These are phyloP conservation scores for Drosophila gunungcola DNA, from an alignment of 1,140 invertebrate species.

Conservation along the genomic window DNA sequence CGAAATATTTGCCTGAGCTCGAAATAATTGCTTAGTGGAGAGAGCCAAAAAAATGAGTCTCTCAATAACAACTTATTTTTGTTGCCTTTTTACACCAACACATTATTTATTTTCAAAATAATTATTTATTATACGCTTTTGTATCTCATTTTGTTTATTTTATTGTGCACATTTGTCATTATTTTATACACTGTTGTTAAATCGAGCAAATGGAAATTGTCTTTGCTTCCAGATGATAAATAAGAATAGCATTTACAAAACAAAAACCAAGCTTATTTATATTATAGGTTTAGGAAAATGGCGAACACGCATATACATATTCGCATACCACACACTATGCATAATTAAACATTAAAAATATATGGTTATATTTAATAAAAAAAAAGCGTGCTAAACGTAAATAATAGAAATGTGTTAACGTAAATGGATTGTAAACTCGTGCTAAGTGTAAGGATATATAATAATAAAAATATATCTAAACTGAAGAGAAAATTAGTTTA, in stretches of 20 bases:
- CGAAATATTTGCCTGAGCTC: conserved; percentile 17
- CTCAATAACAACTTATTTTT: conserved; percentile 17
- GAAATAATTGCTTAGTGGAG: conserved; percentile 14
- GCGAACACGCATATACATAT: conserved; percentile 19
- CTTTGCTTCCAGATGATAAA: conserved; percentile 56
- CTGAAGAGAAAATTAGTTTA: background rate
- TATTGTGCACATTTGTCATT: conserved; percentile 22
- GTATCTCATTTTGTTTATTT: conserved; percentile 46
- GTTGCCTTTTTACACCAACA: conserved; percentile 30
- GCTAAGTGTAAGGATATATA: conserved; percentile 40
- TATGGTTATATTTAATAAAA: conserved; percentile 33
- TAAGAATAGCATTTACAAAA: conserved; percentile 57
- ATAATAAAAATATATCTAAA: conserved; percentile 47
- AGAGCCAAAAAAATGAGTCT: background rate
- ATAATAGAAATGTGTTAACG: conserved; percentile 41
- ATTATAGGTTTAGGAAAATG: conserved; percentile 21
- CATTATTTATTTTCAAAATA: conserved; percentile 46
- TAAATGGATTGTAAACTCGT: conserved; percentile 33
- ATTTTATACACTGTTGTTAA: conserved; percentile 49
- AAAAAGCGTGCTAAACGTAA: conserved; percentile 25
- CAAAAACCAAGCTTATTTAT: conserved; percentile 32
- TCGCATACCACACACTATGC: conserved; percentile 17
- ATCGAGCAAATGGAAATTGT: conserved; percentile 37
- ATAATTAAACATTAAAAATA: conserved; percentile 23
- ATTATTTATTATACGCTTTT: conserved; percentile 46